Percentiles rank a stretch among this genome's conserved stretches.
Evolutionary conservation across 2,797 vertebrate genomes (phyloP).

Genomic region (Crenichthys baileyi): DNA sequence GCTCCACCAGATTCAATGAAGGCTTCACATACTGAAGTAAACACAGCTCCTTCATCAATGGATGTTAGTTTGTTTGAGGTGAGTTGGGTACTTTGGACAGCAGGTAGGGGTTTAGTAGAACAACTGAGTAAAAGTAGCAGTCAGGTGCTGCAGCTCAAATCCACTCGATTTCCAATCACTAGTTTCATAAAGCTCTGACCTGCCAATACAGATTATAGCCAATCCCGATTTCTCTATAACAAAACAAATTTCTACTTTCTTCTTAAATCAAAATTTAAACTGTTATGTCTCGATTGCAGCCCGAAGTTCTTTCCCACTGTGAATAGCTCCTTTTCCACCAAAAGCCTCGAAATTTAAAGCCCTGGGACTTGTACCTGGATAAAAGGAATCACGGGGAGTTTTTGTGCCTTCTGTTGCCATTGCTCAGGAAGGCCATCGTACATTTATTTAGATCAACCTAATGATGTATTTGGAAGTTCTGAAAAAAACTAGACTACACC

Average conservation of each 20-base stretch:
- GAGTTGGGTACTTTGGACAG: slow-evolving; percentile 3
- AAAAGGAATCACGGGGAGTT: too few species aligned
- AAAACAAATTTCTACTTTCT: neutral
- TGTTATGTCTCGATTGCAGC: neutral
- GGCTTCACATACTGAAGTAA: slow-evolving; percentile 2
- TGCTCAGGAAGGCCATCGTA: too few species aligned
- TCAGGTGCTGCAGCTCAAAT: neutral
- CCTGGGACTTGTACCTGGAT: too few species aligned
- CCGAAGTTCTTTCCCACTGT: neutral
- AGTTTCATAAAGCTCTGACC: neutral
- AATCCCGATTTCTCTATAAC: neutral
- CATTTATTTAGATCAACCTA: too few species aligned
- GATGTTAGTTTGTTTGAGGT: slow-evolving; percentile 79
- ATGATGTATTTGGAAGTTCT: too few species aligned
- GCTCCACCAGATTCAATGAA: neutral
- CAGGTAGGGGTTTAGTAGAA: neutral
- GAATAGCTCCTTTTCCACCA: too few species aligned
- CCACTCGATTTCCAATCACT: neutral
- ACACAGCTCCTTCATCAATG: slow-evolving; percentile 26
- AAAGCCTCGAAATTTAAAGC: too few species aligned
- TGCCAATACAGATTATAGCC: neutral
- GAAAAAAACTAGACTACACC: too few species aligned
- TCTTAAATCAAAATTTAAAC: neutral
- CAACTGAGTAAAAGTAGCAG: neutral
- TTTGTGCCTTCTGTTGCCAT: too few species aligned